Conservation (phyloP, 2,113 vertebrate genomes). For the Orycteropus afer region DNA sequence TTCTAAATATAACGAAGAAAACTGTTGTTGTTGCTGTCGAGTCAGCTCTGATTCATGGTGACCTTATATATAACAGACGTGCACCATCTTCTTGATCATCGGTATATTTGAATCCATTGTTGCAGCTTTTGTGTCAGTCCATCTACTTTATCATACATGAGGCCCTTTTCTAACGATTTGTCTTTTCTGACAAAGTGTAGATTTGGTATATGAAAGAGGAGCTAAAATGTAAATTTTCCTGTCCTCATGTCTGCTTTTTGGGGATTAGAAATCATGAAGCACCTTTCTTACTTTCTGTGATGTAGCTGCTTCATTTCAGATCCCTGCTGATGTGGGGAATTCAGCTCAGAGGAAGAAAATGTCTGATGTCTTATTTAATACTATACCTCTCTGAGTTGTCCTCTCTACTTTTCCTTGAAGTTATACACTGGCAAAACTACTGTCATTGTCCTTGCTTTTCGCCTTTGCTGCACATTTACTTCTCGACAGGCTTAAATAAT, state of each 20-base stretch:
- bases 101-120: not conserved
- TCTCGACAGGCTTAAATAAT: slow-evolving; percentile 66
- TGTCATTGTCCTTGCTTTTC: slow-evolving; percentile 63
- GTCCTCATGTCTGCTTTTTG: not conserved
- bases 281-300: not conserved
- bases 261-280: not conserved
- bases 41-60: not conserved
- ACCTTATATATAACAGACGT: not conserved
- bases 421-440: not conserved
- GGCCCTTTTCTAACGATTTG: not conserved
- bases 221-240: not conserved
- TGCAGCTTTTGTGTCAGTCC: not conserved
- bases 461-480: slow-evolving; percentile 65
- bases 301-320: not conserved
- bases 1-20: slow-evolving; percentile 19
- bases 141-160: not conserved
- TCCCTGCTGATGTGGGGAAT: not conserved
- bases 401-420: slow-evolving; percentile 58
- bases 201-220: not conserved
- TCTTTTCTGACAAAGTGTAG: not conserved
- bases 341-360: not conserved
- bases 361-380: slow-evolving; percentile 32
- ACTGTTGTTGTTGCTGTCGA: not conserved
- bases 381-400: not conserved
- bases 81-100: not conserved